phyloP scores from a whole-genome alignment of 2,113 vertebrate species.

The Pelobates fuscus region DNA sequence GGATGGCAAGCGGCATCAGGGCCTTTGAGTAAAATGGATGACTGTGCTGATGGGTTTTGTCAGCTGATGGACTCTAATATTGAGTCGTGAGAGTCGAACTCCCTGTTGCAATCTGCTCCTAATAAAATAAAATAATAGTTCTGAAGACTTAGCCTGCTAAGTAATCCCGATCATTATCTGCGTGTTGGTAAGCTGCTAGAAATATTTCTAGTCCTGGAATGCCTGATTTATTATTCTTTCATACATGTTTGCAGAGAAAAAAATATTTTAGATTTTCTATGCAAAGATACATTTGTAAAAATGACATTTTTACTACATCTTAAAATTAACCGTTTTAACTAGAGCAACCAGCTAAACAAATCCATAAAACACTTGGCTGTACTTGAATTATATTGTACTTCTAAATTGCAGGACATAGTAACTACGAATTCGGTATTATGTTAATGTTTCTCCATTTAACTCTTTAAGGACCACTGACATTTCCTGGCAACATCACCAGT shows the following conservation, averaged over 20 bases:
- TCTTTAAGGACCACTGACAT: too few species aligned
- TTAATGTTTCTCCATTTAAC: neutral
- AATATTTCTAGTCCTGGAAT: constrained; percentile 32
- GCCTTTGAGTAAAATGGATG: constrained; percentile 62
- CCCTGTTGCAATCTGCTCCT: constrained; percentile 58
- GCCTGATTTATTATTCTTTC: neutral
- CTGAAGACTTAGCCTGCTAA: constrained; percentile 56
- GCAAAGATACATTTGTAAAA: neutral
- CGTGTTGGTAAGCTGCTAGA: constrained; percentile 43
- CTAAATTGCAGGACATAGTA: neutral
- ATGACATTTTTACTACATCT: neutral
- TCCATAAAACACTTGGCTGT: neutral
- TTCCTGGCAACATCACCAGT: neutral
- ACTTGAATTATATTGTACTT: neutral
- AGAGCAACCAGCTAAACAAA: neutral
- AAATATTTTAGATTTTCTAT: neutral
- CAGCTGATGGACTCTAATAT: constrained; percentile 58
- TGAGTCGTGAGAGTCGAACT: constrained; percentile 59
- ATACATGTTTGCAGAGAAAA: neutral
- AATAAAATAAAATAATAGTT: constrained; percentile 61
- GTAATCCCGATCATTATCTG: constrained; percentile 55
- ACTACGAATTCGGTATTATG: neutral
- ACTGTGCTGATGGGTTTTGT: constrained; percentile 61
- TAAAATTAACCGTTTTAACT: neutral
- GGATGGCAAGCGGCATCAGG: constrained; percentile 54